phyloP scores from a whole-genome alignment of 2,888 invertebrate species.

The Spodoptera littoralis region DNA sequence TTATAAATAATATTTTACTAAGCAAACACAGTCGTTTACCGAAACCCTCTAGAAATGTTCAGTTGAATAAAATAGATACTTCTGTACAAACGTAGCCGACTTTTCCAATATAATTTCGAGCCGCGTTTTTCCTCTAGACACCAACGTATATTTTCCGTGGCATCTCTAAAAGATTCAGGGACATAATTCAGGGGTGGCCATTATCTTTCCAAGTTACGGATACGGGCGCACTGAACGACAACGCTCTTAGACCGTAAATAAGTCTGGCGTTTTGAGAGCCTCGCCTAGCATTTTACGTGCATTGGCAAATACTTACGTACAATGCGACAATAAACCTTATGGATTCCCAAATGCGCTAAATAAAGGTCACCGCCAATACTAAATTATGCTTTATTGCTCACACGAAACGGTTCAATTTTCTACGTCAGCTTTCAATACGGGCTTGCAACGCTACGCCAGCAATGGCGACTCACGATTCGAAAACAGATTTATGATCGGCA shows the following conservation, averaged over 20 bases:
- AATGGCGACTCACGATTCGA: conserved; percentile 86
- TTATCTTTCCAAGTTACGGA: conserved; percentile 61
- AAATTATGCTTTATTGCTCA: conserved; percentile 79
- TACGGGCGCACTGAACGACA: conserved; percentile 54
- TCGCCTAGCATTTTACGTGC: conserved; percentile 86
- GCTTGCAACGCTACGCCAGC: conserved; percentile 71
- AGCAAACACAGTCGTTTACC: no score
- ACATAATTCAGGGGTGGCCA: conserved; percentile 57
- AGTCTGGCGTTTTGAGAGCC: conserved; percentile 85
- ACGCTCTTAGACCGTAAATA: conserved; percentile 81
- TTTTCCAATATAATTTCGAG: conserved; percentile 26
- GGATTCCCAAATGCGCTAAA: conserved; percentile 76
- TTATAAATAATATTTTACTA: no score
- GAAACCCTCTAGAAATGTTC: not conserved
- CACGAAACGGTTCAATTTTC: conserved; percentile 72
- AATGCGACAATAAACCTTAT: conserved; percentile 83
- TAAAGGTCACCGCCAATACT: conserved; percentile 67
- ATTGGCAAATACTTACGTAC: conserved; percentile 88
- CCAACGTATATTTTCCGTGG: conserved; percentile 32
- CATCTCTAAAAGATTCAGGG: conserved; percentile 47
- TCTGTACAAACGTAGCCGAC: conserved; percentile 1
- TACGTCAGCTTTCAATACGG: conserved; percentile 68
- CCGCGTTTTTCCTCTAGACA: conserved; percentile 12
- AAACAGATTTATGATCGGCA: conserved; percentile 88
- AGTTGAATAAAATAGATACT: not conserved